Evolutionary conservation across 1,140 invertebrate genomes (phyloP), one percentile per base, ranked within the genome.

Genomic region (Pristionchus pacificus): DNA sequence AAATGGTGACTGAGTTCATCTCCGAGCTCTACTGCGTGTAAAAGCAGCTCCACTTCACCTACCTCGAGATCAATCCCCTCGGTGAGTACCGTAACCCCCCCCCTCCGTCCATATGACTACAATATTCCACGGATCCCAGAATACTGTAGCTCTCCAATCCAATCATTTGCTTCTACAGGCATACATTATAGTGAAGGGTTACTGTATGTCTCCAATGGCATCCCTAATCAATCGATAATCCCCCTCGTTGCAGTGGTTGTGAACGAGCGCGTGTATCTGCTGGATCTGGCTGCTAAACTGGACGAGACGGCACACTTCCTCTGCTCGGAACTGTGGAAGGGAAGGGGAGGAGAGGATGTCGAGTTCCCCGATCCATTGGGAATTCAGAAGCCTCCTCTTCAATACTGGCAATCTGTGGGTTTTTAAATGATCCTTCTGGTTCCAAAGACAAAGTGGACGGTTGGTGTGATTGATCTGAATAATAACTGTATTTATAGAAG

Each of bases 361-460:
- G 90, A 91, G 74, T 99, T 98, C 86, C 97, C 97, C 1, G 95
- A 96, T 24, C 96, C 97, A 0, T 99, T 98, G 84, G 97, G 97
- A 55, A n/a, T n/a, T n/a, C 87, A 97, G 32, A 96, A 99, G 86
- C 93, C 95, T n/a, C 87, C 87, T 68, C 89, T n/a, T n/a, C n/a
- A n/a, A n/a, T 90, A 32, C 96, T 98, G 83, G 87, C 87, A 64
- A 73, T 77, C 38, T n/a, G n/a, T n/a, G n/a, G n/a, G n/a, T n/a
- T n/a, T n/a, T n/a, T n/a, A n/a, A n/a, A n/a, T n/a, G n/a, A n/a
- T n/a, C n/a, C n/a, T n/a, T n/a, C n/a, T n/a, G n/a, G n/a, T n/a
- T n/a, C n/a, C n/a, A n/a, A n/a, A n/a, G n/a, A n/a, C n/a, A n/a
- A n/a, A n/a, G n/a, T n/a, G n/a, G n/a, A n/a, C n/a, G n/a, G n/a